Evolutionary conservation across 2,113 vertebrate genomes (phyloP).

Genomic region (Physeter macrocephalus): DNA sequence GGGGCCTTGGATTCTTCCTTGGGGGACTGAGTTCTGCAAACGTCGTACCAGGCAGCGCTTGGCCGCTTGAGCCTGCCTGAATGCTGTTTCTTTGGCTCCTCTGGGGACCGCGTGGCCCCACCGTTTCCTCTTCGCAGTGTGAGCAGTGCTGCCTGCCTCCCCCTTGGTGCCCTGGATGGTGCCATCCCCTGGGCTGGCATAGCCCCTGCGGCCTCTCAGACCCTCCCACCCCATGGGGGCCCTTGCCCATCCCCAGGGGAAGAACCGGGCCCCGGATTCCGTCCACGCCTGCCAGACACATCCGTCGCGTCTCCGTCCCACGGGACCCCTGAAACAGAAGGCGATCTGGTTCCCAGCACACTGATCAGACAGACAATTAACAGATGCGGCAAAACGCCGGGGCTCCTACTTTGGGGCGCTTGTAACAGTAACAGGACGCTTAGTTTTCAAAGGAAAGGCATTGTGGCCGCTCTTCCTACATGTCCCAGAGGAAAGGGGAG

Average conservation of each 20-base stretch:
- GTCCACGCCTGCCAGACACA: constrained; percentile 3
- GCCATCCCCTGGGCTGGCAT: too few relatives aligned
- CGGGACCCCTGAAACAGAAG: constrained; percentile 30
- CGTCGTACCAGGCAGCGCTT: accelerated
- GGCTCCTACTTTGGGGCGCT: not conserved
- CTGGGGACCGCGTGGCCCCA: accelerated
- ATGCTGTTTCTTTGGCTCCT: too few relatives aligned
- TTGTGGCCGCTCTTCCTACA: not conserved
- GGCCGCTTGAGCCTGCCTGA: accelerated
- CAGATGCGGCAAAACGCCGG: not conserved
- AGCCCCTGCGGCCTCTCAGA: not conserved
- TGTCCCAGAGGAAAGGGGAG: not conserved
- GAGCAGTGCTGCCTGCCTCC: not conserved
- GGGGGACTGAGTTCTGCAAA: not conserved
- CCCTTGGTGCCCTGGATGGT: not conserved
- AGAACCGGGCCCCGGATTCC: constrained; percentile 39
- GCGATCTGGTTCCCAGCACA: not conserved
- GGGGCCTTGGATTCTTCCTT: not conserved
- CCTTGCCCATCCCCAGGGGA: not conserved
- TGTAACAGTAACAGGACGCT: not conserved
- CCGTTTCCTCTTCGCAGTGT: too few relatives aligned
- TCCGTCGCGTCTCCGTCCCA: constrained; percentile 29
- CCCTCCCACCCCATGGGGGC: not conserved
- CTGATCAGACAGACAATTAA: constrained; percentile 25
- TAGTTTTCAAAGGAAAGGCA: not conserved